Base-by-base conservation (phyloP, 2,113 vertebrate genomes). In the Chaetodon trifascialis region DNA sequence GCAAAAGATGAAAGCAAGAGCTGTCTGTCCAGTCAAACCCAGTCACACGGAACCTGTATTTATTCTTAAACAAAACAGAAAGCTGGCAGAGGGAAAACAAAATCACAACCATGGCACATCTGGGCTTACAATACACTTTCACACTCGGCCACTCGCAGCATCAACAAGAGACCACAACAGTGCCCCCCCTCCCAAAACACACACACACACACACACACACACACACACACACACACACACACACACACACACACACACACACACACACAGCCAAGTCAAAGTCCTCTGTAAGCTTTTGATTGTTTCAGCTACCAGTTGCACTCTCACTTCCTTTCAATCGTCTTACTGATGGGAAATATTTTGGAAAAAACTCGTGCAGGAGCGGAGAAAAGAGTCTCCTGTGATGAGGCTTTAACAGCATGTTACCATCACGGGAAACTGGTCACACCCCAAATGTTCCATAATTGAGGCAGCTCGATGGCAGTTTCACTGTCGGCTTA, bases 1-100 rank as follows among this genome's bases (percentile, higher is more conserved):
- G 82, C 86, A 86, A 78, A 83, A 78, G 63, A 88, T 76, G 83
- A 79, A 25, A 75, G 80, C 77, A 91, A 58, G 69, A 60, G 36
- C 62, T 67, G 77, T 84, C 66, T 65, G 40, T 81, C 51, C 58
- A 74, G 42, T 73, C 51, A 60, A 25, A 62, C 36, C 16, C 16
- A 76, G 59, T 71, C 2, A 51, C 15, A 46, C 34, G 44, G 21
- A 70, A 69, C 9, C 14, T 23, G 21, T 23, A 21, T 51, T 72
- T 55, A 47, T 70, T 6, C 55, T 68, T 76, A 21, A 36, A 55
- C 10, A 46, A 51, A 76, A 55, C n/a, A 30, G 8, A 66, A 70
- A 51, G n/a, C 34, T 19, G 0, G 30, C 17, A 19, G 49, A 36
- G 17, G 23, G n/a, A 16, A 58, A 75, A 7, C 3, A 42, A 55